Conservation (phyloP, 1,140 invertebrate species). For the Apis cerana region DNA sequence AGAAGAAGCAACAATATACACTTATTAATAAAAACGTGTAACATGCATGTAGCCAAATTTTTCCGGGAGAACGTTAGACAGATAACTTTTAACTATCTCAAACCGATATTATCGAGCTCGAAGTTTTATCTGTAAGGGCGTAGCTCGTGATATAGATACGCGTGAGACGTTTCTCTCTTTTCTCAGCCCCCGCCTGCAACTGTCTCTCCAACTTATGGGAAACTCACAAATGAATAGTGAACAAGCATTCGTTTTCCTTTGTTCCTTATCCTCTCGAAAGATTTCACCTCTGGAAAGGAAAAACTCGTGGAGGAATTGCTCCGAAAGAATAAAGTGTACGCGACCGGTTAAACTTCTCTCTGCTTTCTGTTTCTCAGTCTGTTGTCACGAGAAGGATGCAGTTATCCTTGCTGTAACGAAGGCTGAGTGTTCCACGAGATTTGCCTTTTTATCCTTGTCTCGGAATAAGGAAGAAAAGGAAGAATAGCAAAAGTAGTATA, state of each 20-base stretch:
- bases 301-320: not conserved
- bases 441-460: not conserved
- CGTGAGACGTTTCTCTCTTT: not conserved
- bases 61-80: not conserved
- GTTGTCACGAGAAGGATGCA: not conserved
- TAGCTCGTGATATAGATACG: slow-evolving; percentile 2
- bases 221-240: slow-evolving; percentile 14
- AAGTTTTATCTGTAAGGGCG: slow-evolving; percentile 7
- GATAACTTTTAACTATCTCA: slow-evolving; percentile 28
- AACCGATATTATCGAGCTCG: slow-evolving; percentile 17
- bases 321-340: not conserved
- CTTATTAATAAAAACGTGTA: too few species aligned
- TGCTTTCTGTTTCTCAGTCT: not conserved
- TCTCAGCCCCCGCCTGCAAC: not conserved
- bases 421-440: too few species aligned
- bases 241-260: not conserved
- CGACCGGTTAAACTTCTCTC: not conserved
- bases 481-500: not conserved
- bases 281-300: not conserved
- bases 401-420: not conserved
- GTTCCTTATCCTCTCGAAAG: not conserved
- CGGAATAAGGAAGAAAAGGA: not conserved
- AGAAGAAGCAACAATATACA: too few species aligned
- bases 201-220: not conserved
- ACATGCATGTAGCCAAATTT: too few species aligned